Base-by-base conservation (phyloP, 2,113 vertebrate species). In the Dipodomys merriami region DNA sequence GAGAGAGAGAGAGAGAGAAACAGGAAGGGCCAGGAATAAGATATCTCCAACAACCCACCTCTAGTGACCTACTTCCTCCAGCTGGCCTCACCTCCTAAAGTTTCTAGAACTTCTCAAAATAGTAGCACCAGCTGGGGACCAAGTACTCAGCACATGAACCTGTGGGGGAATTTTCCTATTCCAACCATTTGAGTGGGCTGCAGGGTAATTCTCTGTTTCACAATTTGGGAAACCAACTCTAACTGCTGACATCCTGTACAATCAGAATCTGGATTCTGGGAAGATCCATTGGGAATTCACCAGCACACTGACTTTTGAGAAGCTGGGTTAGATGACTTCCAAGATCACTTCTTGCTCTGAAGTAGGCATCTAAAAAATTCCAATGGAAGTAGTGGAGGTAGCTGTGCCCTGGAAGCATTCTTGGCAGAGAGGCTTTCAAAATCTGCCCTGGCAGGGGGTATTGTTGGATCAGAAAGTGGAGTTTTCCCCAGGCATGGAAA, bases 401-500 rank as follows among this genome's bases (percentile, higher is more conserved):
- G 30, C 20, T n/a, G 35, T 60, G 67, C 7, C 6, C 57, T 27
- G 78, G 90, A 60, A 46, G 67, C 72, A 60, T 86, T 30, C 4
- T 4, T 30, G 78, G 39, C n/a, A 78, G 30, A 57, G 8, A 82
- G 44, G 33, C n/a, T 90, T 74, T 86, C 25, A 67, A 44, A 90
- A 89, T 33, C 65, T 77, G 35, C 27, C 91, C 74, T n/a, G 71
- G 49, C 13, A 67, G 9, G 23, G 53, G 71, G 7, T 4, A 83
- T 77, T 94, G 89, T 49, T 76, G 86, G 65, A 95, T 96, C 87
- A 93, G 44, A 91, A 73, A 90, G 57, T 60, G 0, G 16, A 44
- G 92, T 85, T 49, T 92, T 73, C 96, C 96, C 82, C 92, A 86
- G 97, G 97, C 96, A 86, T 96, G 97, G 98, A 97, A 98, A 97